Base-by-base conservation (phyloP, 2,888 invertebrate genomes). In the Anthophora plumipes region DNA sequence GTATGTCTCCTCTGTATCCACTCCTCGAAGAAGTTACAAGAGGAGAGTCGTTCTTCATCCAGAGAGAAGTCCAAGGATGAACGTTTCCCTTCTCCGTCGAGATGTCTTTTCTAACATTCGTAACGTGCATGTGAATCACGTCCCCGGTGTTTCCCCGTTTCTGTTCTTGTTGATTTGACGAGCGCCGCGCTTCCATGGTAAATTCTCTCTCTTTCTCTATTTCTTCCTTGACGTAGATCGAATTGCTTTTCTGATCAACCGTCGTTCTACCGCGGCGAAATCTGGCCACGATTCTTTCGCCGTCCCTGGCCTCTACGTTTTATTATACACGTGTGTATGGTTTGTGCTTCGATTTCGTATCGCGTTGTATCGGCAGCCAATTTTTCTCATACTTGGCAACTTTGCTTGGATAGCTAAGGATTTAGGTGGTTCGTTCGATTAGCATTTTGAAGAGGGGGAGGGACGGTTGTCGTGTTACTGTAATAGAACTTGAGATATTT, bases 81-180 rank as follows among this genome's bases (percentile, higher is more conserved):
- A 71, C 63, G 69, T 43, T 52, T 59, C 52, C 57, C 57, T 57
- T 17, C 52, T n/a, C 8, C 31, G 64, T 6, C 2, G 1, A 1
- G 31, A 31, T 4, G 31, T 31, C 31, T 31, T 31, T 31, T 31
- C 31, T 4, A 39, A 57, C 46, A 12, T 9, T 68, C 63, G 59
- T 61, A 69, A 70, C 73, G 48, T 67, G 71, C 43, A 70, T 41
- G 68, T 50, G 64, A 63, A 75, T 60, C 54, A 57, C 52, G 57
- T 37, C 25, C 43, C 20, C 4, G 37, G 20, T 25, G 52, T 37
- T 12, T 31, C 37, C n/a, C 31, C 41, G 39, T 22, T 37, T n/a
- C 20, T n/a, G 9, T 48, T 39, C 41, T 59, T 50, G 22, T 70
- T 60, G 70, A 59, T 70, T 60, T 50, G 48, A 39, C 46, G 50